Base-by-base conservation (phyloP, 2,888 invertebrate genomes). In the Caradrina clavipalpis region DNA sequence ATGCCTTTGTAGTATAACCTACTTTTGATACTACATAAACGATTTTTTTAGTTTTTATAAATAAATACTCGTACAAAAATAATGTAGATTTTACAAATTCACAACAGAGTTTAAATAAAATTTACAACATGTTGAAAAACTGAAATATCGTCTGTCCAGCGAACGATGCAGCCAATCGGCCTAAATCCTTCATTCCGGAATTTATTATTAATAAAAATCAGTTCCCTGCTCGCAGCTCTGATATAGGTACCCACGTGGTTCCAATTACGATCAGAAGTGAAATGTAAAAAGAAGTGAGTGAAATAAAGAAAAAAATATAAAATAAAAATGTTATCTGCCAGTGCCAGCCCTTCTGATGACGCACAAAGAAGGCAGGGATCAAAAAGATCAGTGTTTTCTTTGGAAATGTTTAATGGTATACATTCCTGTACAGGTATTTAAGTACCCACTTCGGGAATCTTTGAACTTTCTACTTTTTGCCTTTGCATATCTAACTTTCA, bases 351-450 rank as follows among this genome's bases (percentile, higher is more conserved):
- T 71, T 71, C 57, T 67, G 65, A 65, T 69, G 63, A 64, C 42
- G 68, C 49, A 77, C 64, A 81, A 80, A 78, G 68, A 50, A 60
- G 26, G 55, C 21, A 50, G 53, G 75, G 74, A 84, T 84, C 83
- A 84, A 83, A 84, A 75, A 79, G 69, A 76, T 78, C 76, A 66
- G 58, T 69, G 68, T 71, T 86, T 84, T 81, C 84, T 86, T 87
- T 87, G 81, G 81, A 83, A 76, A 84, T 83, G 71, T 76, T 73
- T 54, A 73, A 68, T 66, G 56, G 75, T 72, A 66, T 68, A 80
- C 80, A 66, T 76, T 69, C 73, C 51, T 72, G 47, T 56, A 76
- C 55, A 51, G 49, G 61, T 63, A 64, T 62, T 60, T 49, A 62
- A 47, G 53, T 61, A 47, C 35, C 31, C 15, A 58, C 49, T 64